Base-by-base conservation (phyloP, 2,113 vertebrate genomes). In the Procavia capensis region DNA sequence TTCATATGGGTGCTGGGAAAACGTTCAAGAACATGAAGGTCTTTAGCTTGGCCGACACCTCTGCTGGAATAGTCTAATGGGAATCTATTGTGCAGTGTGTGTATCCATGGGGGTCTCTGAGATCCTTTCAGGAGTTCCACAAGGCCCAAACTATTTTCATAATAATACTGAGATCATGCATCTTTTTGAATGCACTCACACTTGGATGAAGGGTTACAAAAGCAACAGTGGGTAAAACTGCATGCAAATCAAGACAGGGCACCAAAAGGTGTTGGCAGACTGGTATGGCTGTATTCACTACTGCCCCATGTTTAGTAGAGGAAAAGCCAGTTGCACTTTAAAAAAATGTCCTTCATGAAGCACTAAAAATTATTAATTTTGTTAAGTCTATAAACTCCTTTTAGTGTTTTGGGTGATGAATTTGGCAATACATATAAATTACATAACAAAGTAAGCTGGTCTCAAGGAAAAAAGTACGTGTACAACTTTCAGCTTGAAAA, bases 401-500 rank as follows among this genome's bases (percentile, higher is more conserved):
- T 59, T 41, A 68, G 68, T 80, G 88, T n/a, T 96, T 57, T 75
- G 9, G 63, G 39, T 31, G 47, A 92, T 16, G 34, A 68, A 36
- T 66, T 59, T 89, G 79, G 11, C 45, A 75, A 57, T 17, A 25
- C n/a, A 39, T 6, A 45, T 36, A 74, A 61, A n/a, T 39, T n/a
- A 19, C 79, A 74, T 57, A 47, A 36, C 50, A 79, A 57, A 57
- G 41, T 88, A 54, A 72, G 17, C 27, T 57, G 34, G 36, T 78
- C 68, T 24, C 24, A 5, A 75, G 43, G 85, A 74, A 89, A 89
- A 54, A 85, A 85, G 5, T 6, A n/a, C n/a, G 14, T 41, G 41
- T 59, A 39, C n/a, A 74, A 59, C 75, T 96, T 47, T 92, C 29
- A 78, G n/a, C 39, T 85, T 41, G 61, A 76, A 86, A 94, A 43